A percentile compares a stretch with the other conserved stretches of the same genome.
These are phyloP conservation scores for Rotaria magnacalcarata DNA, from an alignment of 2,888 invertebrate genomes.

Conservation along the genomic window DNA sequence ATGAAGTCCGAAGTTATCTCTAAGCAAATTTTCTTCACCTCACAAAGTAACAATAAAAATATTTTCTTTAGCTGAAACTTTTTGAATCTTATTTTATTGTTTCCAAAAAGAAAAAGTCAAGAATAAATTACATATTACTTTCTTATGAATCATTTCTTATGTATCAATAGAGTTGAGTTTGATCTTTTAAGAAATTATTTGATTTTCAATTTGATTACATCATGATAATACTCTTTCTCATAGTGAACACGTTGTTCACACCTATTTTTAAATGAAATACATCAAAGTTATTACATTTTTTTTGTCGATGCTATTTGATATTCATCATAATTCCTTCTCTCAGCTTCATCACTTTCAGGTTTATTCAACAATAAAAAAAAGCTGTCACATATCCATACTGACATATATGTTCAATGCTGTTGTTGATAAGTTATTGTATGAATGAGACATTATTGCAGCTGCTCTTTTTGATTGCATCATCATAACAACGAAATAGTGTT, in stretches of 20 bases:
- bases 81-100: too few species aligned
- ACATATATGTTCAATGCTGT: neutral
- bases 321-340: slow-evolving; percentile 21
- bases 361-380: neutral
- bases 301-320: neutral
- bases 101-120: too few species aligned
- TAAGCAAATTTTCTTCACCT: too few species aligned
- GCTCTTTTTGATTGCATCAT: slow-evolving; percentile 4
- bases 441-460: slow-evolving; percentile 10
- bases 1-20: neutral
- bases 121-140: too few species aligned
- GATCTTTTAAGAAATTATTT: neutral
- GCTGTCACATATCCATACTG: neutral
- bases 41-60: too few species aligned
- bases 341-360: slow-evolving; percentile 6
- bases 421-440: slow-evolving; percentile 17
- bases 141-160: too few species aligned
- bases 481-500: slow-evolving; percentile 23
- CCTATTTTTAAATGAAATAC: neutral
- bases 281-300: neutral
- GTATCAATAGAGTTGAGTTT: neutral
- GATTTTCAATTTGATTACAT: neutral
- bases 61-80: too few species aligned
- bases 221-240: neutral
- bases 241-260: slow-evolving; percentile 6